phyloP scores from a whole-genome alignment of 1,140 invertebrate genomes.

The Drosophila suzukii region DNA sequence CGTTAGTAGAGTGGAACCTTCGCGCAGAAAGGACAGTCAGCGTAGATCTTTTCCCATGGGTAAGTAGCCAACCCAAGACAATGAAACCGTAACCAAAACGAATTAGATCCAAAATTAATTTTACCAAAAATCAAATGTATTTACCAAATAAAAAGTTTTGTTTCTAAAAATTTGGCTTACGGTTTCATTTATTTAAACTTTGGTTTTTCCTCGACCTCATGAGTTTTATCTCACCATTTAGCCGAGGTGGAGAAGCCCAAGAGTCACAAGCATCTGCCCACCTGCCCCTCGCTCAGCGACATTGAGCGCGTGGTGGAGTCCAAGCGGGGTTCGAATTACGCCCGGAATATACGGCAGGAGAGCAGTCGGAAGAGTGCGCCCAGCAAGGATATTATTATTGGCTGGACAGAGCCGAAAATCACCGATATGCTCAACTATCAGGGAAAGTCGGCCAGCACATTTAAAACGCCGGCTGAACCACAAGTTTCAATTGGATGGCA shows the following conservation, averaged over 20 bases:
- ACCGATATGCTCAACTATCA: slow-evolving; percentile 76
- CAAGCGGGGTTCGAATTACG: slow-evolving; percentile 61
- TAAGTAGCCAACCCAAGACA: slow-evolving; percentile 45
- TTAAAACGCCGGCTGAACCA: slow-evolving; percentile 59
- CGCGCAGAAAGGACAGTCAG: slow-evolving; percentile 44
- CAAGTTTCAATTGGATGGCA: slow-evolving; percentile 75
- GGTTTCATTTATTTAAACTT: slow-evolving; percentile 8
- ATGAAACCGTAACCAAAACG: slow-evolving; percentile 46
- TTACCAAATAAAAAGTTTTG: slow-evolving; percentile 26
- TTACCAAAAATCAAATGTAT: slow-evolving; percentile 26
- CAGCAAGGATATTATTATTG: slow-evolving; percentile 61
- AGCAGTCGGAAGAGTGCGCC: slow-evolving; percentile 27
- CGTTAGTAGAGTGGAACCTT: background rate
- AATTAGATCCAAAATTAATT: slow-evolving; percentile 1
- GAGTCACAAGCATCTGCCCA: slow-evolving; percentile 33
- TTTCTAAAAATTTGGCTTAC: slow-evolving; percentile 9
- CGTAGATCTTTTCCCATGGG: slow-evolving; percentile 72
- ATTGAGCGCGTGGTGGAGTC: slow-evolving; percentile 70
- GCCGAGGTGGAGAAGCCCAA: slow-evolving; percentile 54
- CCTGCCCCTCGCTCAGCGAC: slow-evolving; percentile 75
- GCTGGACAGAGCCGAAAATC: slow-evolving; percentile 75
- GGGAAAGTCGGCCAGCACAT: slow-evolving; percentile 28
- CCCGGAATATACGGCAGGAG: slow-evolving; percentile 62
- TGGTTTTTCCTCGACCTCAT: background rate
- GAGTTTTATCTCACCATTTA: slow-evolving; percentile 8